Conservation (phyloP, 2,797 vertebrate genomes). For the Argentina silus region DNA sequence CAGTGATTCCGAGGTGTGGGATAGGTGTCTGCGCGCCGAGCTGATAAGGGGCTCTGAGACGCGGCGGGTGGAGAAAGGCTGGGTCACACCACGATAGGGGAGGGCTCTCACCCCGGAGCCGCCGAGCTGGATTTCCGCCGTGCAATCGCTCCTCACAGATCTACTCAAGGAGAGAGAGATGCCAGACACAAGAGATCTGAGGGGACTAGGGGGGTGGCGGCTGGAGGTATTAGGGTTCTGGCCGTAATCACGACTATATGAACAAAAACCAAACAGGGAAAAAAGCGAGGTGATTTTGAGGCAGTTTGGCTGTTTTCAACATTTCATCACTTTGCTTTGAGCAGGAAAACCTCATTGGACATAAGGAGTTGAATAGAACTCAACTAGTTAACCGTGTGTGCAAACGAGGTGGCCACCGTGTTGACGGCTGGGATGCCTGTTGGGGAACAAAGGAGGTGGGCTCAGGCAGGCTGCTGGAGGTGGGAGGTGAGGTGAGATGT, state of each 20-base stretch:
- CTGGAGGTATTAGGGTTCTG: slow-evolving; percentile 31
- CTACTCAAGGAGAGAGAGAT: slow-evolving; percentile 28
- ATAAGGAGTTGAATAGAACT: background rate
- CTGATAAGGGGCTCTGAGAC: slow-evolving; percentile 49
- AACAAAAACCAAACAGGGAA: slow-evolving; percentile 2
- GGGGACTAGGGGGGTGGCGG: slow-evolving; percentile 15
- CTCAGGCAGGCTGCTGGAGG: slow-evolving; percentile 10
- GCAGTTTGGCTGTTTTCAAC: background rate
- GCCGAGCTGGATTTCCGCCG: slow-evolving; percentile 28
- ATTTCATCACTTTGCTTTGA: background rate
- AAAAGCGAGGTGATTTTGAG: slow-evolving; percentile 11
- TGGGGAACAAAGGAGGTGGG: slow-evolving; percentile 1
- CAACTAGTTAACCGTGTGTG: background rate
- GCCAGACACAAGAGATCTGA: slow-evolving; percentile 41
- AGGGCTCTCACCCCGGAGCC: slow-evolving; percentile 35
- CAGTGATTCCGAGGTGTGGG: background rate
- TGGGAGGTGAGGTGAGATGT: slow-evolving; percentile 25
- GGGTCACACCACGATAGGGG: slow-evolving; percentile 32
- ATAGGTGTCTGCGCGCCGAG: slow-evolving; percentile 21
- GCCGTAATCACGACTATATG: slow-evolving; percentile 27
- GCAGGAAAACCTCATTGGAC: background rate
- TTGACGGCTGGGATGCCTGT: background rate
- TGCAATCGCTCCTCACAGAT: slow-evolving; percentile 49
- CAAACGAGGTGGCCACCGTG: background rate
- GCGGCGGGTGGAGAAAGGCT: slow-evolving; percentile 25